Evolutionary conservation across 2,797 vertebrate genomes (phyloP), one percentile per base, ranked within the genome.

Genomic region (Cyprinella venusta): DNA sequence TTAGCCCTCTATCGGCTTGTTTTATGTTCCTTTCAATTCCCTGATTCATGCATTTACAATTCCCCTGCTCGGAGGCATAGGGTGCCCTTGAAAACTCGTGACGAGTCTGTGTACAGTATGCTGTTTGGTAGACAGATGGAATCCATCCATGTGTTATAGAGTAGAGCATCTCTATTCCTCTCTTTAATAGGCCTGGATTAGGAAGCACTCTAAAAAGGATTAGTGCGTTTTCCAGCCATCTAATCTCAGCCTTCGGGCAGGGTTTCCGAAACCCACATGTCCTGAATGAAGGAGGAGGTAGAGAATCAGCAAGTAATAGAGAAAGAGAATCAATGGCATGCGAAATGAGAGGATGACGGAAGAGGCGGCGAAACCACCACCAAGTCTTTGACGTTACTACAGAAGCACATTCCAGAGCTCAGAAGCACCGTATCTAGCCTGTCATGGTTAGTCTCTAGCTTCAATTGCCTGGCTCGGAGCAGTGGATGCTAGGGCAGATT

Each of bases 151-250:
- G 76, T 80, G 77, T 78, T 13, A 69, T 59, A 81, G 61, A 82
- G 38, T 40, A 82, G 63, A 36, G 79, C 79, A 80, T 86, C 76
- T 75, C 81, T 76, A 75, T 78, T 82, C 76, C 89, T 86, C 81
- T 88, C 89, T 85, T 91, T 84, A 93, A 91, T 87, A 82, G 85
- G 82, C 85, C 88, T 90, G 79, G 84, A 90, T 91, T 82, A 88
- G 59, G 76, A 85, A 82, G 84, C 87, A 89, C 88, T 91, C 88
- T 90, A 91, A 92, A 92, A 92, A 89, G 88, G 91, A 94, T 94
- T 92, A 90, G 91, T 84, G 88, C 91, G 90, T 92, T 93, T 93
- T 93, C 84, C 88, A 88, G 88, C 88, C 82, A 68, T 89, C 90
- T 93, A 90, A 88, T 90, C 89, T 90, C 87, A 89, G 90, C 91